Evolutionary conservation across 2,888 invertebrate genomes (phyloP).

Genomic region (Apamea monoglypha): DNA sequence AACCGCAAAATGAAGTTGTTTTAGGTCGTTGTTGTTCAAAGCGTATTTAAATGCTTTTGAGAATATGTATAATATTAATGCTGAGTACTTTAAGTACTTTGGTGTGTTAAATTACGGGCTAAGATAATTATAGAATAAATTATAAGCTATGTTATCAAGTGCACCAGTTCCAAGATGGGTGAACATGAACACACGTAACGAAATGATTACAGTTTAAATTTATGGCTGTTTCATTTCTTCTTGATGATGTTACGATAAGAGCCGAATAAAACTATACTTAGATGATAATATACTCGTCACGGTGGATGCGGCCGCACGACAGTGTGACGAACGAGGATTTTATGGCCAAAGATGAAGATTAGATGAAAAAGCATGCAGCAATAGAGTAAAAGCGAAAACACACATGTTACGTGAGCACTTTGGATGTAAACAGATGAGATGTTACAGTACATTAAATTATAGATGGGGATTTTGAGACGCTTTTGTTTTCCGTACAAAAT

Average conservation of each 20-base stretch:
- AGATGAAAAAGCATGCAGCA: slow-evolving; percentile 58
- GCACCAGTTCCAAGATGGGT: slow-evolving; percentile 6
- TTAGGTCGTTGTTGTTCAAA: slow-evolving; percentile 50
- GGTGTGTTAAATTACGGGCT: slow-evolving; percentile 1
- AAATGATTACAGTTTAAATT: slow-evolving; percentile 30
- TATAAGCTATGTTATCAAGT: slow-evolving; percentile 16
- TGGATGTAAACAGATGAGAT: slow-evolving; percentile 26
- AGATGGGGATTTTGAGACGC: not conserved
- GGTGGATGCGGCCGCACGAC: slow-evolving; percentile 52
- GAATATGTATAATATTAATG: slow-evolving; percentile 22
- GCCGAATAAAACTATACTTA: slow-evolving; percentile 48
- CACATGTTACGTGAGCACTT: slow-evolving; percentile 60
- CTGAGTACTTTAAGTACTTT: not conserved
- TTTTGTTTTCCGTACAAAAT: not conserved
- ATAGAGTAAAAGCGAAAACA: slow-evolving; percentile 65
- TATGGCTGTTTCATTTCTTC: slow-evolving; percentile 32
- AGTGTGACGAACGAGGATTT: slow-evolving; percentile 70
- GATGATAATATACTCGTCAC: slow-evolving; percentile 51
- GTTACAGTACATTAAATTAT: slow-evolving; percentile 19
- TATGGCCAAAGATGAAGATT: slow-evolving; percentile 62
- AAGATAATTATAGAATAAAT: slow-evolving; percentile 9
- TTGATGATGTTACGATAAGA: slow-evolving; percentile 51
- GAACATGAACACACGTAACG: slow-evolving; percentile 10
- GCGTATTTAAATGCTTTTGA: slow-evolving; percentile 38
- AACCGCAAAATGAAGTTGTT: slow-evolving; percentile 43